Evolutionary conservation across 2,888 invertebrate species (phyloP).

Genomic region (Orgyia antiqua): DNA sequence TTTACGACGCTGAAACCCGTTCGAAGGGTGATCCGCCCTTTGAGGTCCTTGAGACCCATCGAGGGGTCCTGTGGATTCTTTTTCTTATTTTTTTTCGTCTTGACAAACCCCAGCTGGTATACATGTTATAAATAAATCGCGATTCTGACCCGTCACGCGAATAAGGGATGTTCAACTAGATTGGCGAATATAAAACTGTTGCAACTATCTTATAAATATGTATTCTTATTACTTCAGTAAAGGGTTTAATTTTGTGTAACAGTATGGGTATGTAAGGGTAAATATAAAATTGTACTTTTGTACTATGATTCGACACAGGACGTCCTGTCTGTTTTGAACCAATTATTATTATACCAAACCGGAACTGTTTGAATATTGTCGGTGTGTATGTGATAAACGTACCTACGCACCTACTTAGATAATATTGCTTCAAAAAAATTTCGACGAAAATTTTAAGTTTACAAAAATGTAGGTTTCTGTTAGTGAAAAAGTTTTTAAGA

Average conservation of each 20-base stretch:
- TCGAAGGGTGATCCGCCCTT: constrained; percentile 65
- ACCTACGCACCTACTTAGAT: no score
- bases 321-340: constrained; percentile 73
- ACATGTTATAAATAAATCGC: constrained; percentile 76
- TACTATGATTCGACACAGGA: constrained; percentile 65
- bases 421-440: constrained; percentile 15
- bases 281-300: constrained; percentile 31
- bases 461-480: no score
- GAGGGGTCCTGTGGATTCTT: constrained; percentile 54
- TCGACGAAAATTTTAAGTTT: no score
- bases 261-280: constrained; percentile 21
- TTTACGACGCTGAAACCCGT: constrained; percentile 72
- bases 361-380: constrained; percentile 61
- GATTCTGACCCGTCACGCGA: constrained; percentile 74
- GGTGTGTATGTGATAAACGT: constrained; percentile 26
- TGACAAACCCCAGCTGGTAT: constrained; percentile 74
- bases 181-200: constrained; percentile 30
- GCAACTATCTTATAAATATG: constrained; percentile 2
- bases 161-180: constrained; percentile 58
- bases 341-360: constrained; percentile 68
- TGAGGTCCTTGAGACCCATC: constrained; percentile 37
- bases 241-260: constrained; percentile 26
- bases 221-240: constrained; percentile 11
- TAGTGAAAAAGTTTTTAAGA: no score
- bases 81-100: constrained; percentile 64